Percentiles rank a stretch among this genome's conserved stretches.
phyloP scores from a whole-genome alignment of 2,888 invertebrate genomes.

The Halictus ligatus region DNA sequence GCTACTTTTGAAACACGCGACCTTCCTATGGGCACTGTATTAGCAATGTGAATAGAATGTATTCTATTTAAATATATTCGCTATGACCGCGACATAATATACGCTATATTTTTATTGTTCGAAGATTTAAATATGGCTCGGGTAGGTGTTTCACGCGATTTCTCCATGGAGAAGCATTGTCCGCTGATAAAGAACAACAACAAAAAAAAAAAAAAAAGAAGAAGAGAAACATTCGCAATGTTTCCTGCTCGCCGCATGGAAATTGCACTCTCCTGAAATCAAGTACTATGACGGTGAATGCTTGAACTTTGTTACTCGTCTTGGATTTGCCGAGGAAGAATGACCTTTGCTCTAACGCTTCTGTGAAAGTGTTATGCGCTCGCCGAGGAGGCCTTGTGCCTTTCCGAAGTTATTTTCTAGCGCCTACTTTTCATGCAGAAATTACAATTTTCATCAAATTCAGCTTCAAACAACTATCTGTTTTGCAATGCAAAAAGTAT shows the following conservation, averaged over 20 bases:
- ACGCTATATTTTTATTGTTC: neutral
- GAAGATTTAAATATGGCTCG: neutral
- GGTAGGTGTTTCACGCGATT: neutral
- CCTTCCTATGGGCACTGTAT: slow-evolving; percentile 39
- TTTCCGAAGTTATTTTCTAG: slow-evolving; percentile 55
- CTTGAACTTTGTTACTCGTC: slow-evolving; percentile 79
- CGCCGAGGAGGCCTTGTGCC: slow-evolving; percentile 63
- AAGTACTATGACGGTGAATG: slow-evolving; percentile 77
- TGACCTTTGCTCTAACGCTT: slow-evolving; percentile 78
- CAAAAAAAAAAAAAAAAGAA: neutral
- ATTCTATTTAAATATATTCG: neutral
- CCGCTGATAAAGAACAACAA: slow-evolving; percentile 6
- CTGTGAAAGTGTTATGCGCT: slow-evolving; percentile 76
- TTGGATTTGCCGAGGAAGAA: slow-evolving; percentile 69
- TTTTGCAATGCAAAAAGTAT: neutral
- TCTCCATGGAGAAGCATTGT: neutral
- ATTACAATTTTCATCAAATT: slow-evolving; percentile 9
- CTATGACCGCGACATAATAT: neutral
- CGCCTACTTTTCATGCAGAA: slow-evolving; percentile 45
- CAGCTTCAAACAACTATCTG: neutral
- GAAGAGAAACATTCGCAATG: slow-evolving; percentile 7
- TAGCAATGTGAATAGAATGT: slow-evolving; percentile 42
- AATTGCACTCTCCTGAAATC: slow-evolving; percentile 64
- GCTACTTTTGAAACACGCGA: slow-evolving; percentile 19
- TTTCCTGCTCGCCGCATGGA: slow-evolving; percentile 25